Conservation (phyloP, 2,888 invertebrate genomes). For the Cyaniris semiargus region DNA sequence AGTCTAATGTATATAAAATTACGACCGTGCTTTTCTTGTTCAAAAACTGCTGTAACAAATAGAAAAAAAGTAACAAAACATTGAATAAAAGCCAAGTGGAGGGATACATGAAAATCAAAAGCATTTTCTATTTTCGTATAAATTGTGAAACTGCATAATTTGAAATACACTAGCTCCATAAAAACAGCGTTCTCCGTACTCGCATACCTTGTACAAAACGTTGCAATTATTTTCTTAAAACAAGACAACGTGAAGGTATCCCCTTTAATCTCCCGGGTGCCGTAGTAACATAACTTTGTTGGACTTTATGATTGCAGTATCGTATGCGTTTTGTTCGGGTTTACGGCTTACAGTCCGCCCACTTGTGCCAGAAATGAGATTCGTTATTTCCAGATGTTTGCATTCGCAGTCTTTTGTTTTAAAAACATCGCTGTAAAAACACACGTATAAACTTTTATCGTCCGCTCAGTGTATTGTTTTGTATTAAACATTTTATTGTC, state of each 20-base stretch:
- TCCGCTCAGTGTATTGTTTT: constrained; percentile 1
- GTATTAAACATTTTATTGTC: not conserved
- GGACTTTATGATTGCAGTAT: constrained; percentile 31
- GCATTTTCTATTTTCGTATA: constrained; percentile 14
- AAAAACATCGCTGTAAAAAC: constrained; percentile 20
- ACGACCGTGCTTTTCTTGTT: not conserved
- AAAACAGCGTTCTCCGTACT: not conserved
- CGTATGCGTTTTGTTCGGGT: constrained; percentile 31
- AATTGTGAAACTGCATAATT: not conserved
- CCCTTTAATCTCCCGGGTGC: constrained; percentile 27
- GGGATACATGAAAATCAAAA: not conserved
- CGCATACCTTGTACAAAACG: constrained; percentile 20
- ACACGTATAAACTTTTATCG: constrained; percentile 14
- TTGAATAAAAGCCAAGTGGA: not conserved
- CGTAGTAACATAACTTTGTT: constrained; percentile 27
- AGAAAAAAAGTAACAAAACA: not conserved
- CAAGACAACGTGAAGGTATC: constrained; percentile 21
- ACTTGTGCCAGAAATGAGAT: constrained; percentile 31
- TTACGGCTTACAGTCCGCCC: constrained; percentile 25
- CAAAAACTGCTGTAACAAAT: not conserved
- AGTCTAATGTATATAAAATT: not conserved
- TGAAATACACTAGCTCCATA: not conserved
- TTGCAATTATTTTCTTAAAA: constrained; percentile 27
- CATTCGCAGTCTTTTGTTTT: constrained; percentile 25
- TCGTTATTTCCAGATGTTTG: constrained; percentile 28